Conservation (phyloP, 2,113 vertebrate genomes). For the Lasiurus cinereus region DNA sequence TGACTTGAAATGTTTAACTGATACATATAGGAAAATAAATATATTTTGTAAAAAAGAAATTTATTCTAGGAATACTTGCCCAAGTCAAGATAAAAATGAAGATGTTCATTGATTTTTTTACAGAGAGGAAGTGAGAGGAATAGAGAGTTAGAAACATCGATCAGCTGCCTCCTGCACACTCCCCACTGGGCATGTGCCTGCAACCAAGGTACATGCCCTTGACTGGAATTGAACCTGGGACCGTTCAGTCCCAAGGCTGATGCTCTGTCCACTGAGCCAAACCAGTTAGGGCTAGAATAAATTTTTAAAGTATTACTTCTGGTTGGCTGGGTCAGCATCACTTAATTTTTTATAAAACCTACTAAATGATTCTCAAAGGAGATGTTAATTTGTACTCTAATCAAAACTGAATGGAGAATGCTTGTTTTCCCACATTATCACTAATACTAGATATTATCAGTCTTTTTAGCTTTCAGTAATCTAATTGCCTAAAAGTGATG, state of each 20-base stretch:
- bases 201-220: no score
- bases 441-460: background rate
- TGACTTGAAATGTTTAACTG: background rate
- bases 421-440: background rate
- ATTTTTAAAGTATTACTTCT: constrained; percentile 56
- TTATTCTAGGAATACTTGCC: no score
- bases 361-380: background rate
- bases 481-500: background rate
- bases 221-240: no score
- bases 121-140: no score
- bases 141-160: no score
- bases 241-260: no score
- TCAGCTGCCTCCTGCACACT: no score
- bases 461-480: background rate
- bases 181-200: no score
- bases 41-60: no score
- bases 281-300: background rate
- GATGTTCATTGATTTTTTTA: no score
- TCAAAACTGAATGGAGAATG: background rate
- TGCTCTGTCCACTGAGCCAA: no score
- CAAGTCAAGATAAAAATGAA: no score
- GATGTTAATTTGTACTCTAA: background rate
- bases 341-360: constrained; percentile 31
- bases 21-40: background rate
- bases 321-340: background rate